A percentile compares a stretch with the other conserved stretches of the same genome.
Conservation (phyloP, 2,888 invertebrate species). For the Morpho deidamia region DNA sequence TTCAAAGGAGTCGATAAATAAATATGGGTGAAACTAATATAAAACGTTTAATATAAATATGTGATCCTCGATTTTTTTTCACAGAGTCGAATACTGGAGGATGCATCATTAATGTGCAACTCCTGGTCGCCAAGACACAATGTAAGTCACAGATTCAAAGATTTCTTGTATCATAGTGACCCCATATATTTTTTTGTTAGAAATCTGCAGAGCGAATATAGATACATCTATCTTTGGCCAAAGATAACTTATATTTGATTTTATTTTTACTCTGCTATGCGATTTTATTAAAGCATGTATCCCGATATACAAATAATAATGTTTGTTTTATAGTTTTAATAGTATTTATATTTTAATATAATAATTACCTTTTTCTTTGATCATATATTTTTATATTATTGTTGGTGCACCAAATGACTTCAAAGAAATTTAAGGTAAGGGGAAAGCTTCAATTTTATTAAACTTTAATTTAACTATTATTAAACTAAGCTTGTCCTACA, state of each 20-base stretch:
- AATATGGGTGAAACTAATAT: no score
- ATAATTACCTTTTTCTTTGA: no score
- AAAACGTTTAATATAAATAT: background rate
- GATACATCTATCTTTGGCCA: slow-evolving; percentile 64
- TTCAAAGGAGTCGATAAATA: no score
- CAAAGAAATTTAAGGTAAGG: no score
- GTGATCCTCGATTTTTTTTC: slow-evolving; percentile 65
- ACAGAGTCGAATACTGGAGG: slow-evolving; percentile 93
- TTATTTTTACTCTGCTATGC: slow-evolving; percentile 11
- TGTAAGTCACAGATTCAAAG: slow-evolving; percentile 80
- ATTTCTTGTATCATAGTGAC: background rate
- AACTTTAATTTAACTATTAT: no score
- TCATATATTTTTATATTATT: no score
- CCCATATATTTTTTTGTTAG: slow-evolving; percentile 5
- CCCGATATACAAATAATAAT: background rate
- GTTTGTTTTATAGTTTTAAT: no score
- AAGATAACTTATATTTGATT: slow-evolving; percentile 37
- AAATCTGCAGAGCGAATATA: slow-evolving; percentile 41
- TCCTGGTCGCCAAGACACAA: slow-evolving; percentile 94
- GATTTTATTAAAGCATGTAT: slow-evolving; percentile 12
- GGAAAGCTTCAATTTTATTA: no score
- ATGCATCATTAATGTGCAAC: slow-evolving; percentile 94
- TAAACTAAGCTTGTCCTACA: no score
- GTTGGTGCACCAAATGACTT: no score
- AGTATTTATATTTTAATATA: no score